Base-by-base conservation (phyloP, 1,140 invertebrate species). In the Ylistrum balloti region DNA sequence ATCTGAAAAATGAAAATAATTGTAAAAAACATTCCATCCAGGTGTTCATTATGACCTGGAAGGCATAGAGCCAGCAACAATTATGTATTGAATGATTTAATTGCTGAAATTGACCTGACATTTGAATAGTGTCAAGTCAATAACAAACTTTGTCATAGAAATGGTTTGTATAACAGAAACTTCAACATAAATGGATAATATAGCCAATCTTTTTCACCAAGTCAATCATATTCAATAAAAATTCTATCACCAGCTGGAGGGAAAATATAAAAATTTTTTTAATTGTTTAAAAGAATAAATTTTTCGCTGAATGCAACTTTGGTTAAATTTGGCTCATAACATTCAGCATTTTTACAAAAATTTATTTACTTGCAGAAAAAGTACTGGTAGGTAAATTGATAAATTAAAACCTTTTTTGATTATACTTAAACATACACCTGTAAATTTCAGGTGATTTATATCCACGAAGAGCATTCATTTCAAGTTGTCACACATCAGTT, bases 81-180 rank as follows among this genome's bases (percentile, higher is more conserved):
- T 74, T 74, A 74, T n/a, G 56, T 74, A 28, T 74, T 74, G n/a
- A 74, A 74, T 2, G 20, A 45, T 13, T 17, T 13, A 45, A 45
- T 17, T 45, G 9, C n/a, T 48, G 3, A 88, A 38, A 89, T 35
- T 86, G 38, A 85, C 33, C 85, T 74, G 86, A 88, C 88, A 88
- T 88, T 45, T 56, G 32, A 88, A 86, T 89, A 41, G 86, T 32
- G 88, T 87, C 88, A 85, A 38, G 32, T 17, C 20, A 90, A 20
- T 11, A 20, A 33, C 32, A 34, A 20, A 10, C 7, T 34, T 32
- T 56, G 10, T 0, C 20, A 74, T 33, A 32, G 33, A 87, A 85
- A 45, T 33, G 28, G n/a, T 28, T 33, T 38, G 20, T 33, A 74
- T 33, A 74, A 38, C 33, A 88, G 41, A 89, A 87, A 38, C 15